Conservation (phyloP, 2,113 vertebrate genomes). For the Sterna hirundo region DNA sequence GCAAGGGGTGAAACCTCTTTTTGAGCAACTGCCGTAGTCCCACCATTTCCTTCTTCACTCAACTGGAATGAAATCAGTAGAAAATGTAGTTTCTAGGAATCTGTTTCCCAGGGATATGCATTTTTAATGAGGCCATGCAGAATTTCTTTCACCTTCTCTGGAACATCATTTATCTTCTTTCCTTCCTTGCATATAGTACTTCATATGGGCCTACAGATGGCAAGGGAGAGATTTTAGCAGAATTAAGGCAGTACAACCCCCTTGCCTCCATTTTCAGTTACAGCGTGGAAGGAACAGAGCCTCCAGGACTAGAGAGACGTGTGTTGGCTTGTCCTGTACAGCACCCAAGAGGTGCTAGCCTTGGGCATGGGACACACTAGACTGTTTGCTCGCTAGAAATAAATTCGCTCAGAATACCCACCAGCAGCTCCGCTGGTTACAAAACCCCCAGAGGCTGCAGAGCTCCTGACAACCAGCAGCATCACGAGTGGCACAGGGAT, state of each 20-base stretch:
- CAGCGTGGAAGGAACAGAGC: not conserved
- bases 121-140: not conserved
- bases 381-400: not conserved
- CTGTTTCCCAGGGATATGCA: rapidly evolving
- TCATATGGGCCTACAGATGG: not conserved
- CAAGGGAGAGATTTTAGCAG: not conserved
- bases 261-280: not conserved
- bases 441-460: not conserved
- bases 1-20: not conserved
- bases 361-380: not conserved
- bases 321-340: not conserved
- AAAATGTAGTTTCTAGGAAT: not conserved
- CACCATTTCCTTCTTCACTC: not conserved
- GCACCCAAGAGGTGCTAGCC: not conserved
- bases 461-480: not conserved
- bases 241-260: not conserved
- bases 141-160: not conserved
- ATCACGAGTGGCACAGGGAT: not conserved
- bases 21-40: not conserved
- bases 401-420: not conserved
- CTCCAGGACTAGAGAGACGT: not conserved
- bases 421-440: not conserved
- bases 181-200: not conserved
- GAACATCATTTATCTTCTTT: not conserved
- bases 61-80: not conserved